A percentile compares a stretch with the other conserved stretches of the same genome.
Conservation (phyloP, 2,888 invertebrate genomes). For the Pollenia amentaria region DNA sequence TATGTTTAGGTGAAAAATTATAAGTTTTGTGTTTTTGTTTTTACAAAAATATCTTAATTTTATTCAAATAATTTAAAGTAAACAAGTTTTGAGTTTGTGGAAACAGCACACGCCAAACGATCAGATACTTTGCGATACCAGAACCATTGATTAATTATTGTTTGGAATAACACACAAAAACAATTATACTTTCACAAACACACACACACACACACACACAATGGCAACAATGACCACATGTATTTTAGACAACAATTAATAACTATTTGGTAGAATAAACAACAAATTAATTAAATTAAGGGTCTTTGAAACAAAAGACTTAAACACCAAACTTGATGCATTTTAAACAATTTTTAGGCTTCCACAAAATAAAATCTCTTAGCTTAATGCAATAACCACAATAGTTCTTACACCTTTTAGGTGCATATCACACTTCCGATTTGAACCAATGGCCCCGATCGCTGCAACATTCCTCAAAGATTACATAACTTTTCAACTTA, state of each 20-base stretch:
- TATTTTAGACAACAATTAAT: conserved; percentile 12
- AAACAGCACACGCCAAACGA: conserved; percentile 51
- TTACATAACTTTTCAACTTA: conserved; percentile 40
- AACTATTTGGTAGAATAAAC: conserved; percentile 3
- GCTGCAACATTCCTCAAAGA: conserved; percentile 28
- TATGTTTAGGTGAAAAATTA: conserved; percentile 48
- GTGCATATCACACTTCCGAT: conserved; percentile 7
- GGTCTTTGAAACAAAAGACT: conserved; percentile 20
- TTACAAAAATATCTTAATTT: conserved; percentile 24
- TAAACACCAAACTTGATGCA: conserved; percentile 43
- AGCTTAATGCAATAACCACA: background rate
- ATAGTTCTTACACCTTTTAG: background rate
- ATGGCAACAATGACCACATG: background rate
- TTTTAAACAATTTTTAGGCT: conserved; percentile 1
- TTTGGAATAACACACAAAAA: conserved; percentile 6
- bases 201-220: conserved; percentile 2
- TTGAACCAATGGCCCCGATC: conserved; percentile 9
- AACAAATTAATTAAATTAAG: background rate
- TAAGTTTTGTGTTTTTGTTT: background rate
- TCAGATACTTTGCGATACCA: background rate
- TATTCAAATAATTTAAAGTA: conserved; percentile 20
- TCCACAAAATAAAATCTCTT: too few species aligned
- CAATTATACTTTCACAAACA: too few species aligned
- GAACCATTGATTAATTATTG: conserved; percentile 49
- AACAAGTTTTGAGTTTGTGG: conserved; percentile 10